phyloP scores from a whole-genome alignment of 2,888 invertebrate species.

The Ochropleura plecta region DNA sequence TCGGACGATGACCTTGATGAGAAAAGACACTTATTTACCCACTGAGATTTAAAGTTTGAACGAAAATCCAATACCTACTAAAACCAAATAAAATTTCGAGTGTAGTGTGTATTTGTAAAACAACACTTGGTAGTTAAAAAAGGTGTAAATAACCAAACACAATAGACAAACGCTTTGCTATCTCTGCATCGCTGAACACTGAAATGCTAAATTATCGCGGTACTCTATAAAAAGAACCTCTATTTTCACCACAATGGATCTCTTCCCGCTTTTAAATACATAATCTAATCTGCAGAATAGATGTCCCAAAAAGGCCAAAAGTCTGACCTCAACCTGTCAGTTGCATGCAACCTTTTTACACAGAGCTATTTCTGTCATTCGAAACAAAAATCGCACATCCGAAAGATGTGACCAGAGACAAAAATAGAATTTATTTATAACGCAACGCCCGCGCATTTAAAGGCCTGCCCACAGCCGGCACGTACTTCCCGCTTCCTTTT shows the following conservation, averaged over 20 bases:
- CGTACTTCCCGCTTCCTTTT: constrained; percentile 86
- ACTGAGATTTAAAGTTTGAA: constrained; percentile 17
- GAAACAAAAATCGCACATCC: constrained; percentile 46
- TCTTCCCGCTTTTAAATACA: constrained; percentile 18
- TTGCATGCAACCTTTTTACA: constrained; percentile 34
- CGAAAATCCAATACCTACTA: constrained; percentile 13
- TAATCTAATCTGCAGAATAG: constrained; percentile 40
- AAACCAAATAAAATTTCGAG: constrained; percentile 10
- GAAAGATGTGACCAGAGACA: constrained; percentile 53
- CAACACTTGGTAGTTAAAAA: neutral
- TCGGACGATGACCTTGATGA: constrained; percentile 11
- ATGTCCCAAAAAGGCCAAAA: constrained; percentile 38
- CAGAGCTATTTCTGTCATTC: constrained; percentile 33
- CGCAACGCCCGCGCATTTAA: constrained; percentile 71
- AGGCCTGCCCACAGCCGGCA: constrained; percentile 78
- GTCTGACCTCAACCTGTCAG: constrained; percentile 37
- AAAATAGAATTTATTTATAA: constrained; percentile 67
- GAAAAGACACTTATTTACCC: constrained; percentile 24
- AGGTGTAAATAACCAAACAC: constrained; percentile 2
- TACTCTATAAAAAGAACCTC: constrained; percentile 21
- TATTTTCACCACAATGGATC: constrained; percentile 21
- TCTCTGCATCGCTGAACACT: constrained; percentile 22
- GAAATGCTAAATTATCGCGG: constrained; percentile 33
- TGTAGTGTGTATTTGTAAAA: neutral
- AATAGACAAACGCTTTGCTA: constrained; percentile 30